Evolutionary conservation across 2,888 invertebrate genomes (phyloP), one percentile per base, ranked within the genome.

Genomic region (Callinectes sapidus): DNA sequence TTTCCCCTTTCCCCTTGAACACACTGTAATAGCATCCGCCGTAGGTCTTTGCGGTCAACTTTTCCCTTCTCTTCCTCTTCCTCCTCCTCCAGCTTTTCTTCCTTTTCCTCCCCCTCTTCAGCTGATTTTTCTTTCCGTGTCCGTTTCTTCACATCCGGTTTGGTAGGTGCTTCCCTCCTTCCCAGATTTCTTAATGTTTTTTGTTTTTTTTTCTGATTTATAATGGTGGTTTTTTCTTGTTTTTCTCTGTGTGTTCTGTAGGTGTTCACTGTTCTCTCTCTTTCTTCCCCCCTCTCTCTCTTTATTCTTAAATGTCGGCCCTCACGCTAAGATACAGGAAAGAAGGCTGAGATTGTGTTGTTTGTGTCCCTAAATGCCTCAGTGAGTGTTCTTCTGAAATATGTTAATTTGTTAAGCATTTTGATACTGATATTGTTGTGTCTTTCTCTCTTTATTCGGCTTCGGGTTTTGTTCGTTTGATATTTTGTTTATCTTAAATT

Each of bases 1-100:
- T 85, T 85, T 81, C n/a, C 42, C 85, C 39, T 85, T 85, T 39
- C 61, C 61, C 23, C 85, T 35, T 28, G 32, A 85, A 85, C 85
- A 18, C 85, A 85, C 28, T 39, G 85, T 23, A 85, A 85, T 85
- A 13, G 23, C 61, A 61, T 61, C 61, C 23, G 61, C 61, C 18
- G 61, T 61, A 61, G 61, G 18, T 61, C 61, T 61, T 6, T 61
- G 61, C 2, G 61, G 61, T 61, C 61, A 14, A 61, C 61, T 23
- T 61, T 61, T 61, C 61, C 18, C 61, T 55, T 14, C 23, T 61
- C 61, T 23, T 23, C 61, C 61, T 61, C 61, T 5, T 39, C 39
- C 5, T 16, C 16, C 55, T 55, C 55, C 55, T 55, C 10, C 61
- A 23, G 3, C 61, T 61, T 14, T 23, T 61, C 2, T 2, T 61